Conservation (phyloP, 2,113 vertebrate genomes). For the Anguilla japonica region DNA sequence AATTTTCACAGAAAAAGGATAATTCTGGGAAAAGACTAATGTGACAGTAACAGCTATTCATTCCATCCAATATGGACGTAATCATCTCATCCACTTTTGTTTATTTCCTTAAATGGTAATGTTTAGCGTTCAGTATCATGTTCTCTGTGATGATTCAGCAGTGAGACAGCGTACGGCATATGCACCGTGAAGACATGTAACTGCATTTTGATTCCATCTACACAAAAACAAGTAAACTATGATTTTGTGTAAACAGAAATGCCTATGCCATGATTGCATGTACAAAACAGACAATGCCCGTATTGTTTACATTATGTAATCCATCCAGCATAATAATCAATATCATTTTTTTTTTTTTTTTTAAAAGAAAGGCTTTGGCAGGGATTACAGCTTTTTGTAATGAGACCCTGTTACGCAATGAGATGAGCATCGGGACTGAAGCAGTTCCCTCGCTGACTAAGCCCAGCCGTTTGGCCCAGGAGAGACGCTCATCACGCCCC, state of each 20-base stretch:
- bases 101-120: neutral
- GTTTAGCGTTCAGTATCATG: neutral
- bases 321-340: slow-evolving; percentile 9
- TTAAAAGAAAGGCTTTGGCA: neutral
- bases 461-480: neutral
- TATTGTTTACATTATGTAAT: slow-evolving; percentile 14
- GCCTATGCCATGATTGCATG: neutral
- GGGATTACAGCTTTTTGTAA: slow-evolving; percentile 6
- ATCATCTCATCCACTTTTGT: neutral
- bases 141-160: neutral
- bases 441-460: neutral
- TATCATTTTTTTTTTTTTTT: neutral
- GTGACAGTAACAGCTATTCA: neutral
- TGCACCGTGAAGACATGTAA: neutral
- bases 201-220: neutral
- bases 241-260: neutral
- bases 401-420: neutral
- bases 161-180: neutral
- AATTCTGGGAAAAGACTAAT: neutral
- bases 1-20: neutral
- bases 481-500: neutral
- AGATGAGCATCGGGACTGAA: neutral
- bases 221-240: neutral
- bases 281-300: neutral
- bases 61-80: neutral